Evolutionary conservation across 2,113 vertebrate genomes (phyloP), one percentile per base, ranked within the genome.

Genomic region (Ceyx margarethae): DNA sequence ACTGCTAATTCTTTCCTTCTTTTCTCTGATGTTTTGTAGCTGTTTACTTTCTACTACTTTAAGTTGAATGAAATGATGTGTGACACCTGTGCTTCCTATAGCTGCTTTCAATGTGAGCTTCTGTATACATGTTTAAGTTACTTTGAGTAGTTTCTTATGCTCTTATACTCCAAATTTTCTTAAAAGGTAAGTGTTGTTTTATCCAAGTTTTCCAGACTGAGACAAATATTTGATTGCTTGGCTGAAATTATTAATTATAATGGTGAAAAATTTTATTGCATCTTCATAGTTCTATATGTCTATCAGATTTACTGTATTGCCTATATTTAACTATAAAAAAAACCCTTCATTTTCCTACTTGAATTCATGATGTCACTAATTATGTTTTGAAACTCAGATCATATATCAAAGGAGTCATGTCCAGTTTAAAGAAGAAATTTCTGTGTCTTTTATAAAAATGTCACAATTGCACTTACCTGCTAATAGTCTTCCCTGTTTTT

Each of bases 361-460:
- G 26, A 56, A 60, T 60, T 58, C 15, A 31, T 60, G 14, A 48
- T 0, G 0, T 87, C 40, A 26, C 21, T 73, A 13, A 37, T 67
- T 90, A n/a, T 15, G 60, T 77, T 74, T 42, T 85, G 14, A 82
- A 80, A 71, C 9, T 62, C 29, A 75, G 68, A 85, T 69, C 25
- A 75, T 26, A 82, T 73, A 67, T 35, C 22, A 83, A 45, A 81
- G 67, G 31, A 76, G 33, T 91, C 2, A 42, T 51, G 18, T 69
- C 94, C 35, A 71, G 12, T 56, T 69, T 86, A 82, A 85, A 51
- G 31, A 71, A 91, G 81, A 84, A 91, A 56, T 46, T 86, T 83
- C 73, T 57, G 15, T 7, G 17, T 58, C 16, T 94, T 80, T 84
- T 60, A 65, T 72, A 88, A 89, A 94, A 90, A 58, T 73, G 53